A percentile compares a stretch with the other conserved stretches of the same genome.
phyloP scores from a whole-genome alignment of 2,888 invertebrate species.

The Nomada goodeniana region DNA sequence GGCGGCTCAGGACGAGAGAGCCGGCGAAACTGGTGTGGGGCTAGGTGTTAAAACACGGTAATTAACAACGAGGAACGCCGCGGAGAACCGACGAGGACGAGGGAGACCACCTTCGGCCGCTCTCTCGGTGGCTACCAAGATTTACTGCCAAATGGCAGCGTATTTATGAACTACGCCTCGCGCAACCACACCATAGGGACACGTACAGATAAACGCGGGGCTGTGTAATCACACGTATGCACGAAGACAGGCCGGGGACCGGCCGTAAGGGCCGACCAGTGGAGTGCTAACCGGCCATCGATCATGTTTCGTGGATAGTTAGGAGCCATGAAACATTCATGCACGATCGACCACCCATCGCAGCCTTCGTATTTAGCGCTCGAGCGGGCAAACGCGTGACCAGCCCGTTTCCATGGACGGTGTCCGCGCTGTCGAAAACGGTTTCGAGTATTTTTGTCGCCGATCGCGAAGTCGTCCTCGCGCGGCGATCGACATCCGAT shows the following conservation, averaged over 20 bases:
- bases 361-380: conserved; percentile 66
- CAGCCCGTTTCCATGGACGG: conserved; percentile 24
- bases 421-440: neutral
- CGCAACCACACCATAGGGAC: conserved; percentile 66
- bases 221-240: conserved; percentile 61
- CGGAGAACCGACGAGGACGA: conserved; percentile 71
- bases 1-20: conserved; percentile 10
- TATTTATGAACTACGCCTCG: conserved; percentile 83
- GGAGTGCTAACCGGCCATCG: conserved; percentile 81
- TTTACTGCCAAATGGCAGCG: conserved; percentile 82
- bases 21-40: conserved; percentile 69
- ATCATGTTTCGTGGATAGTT: conserved; percentile 82
- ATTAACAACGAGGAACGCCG: conserved; percentile 82
- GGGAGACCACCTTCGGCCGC: conserved; percentile 79
- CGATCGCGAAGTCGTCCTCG: neutral
- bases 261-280: conserved; percentile 68
- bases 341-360: conserved; percentile 78
- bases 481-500: too few species aligned
- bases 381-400: conserved; percentile 44
- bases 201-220: conserved; percentile 33
- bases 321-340: conserved; percentile 82
- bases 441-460: neutral
- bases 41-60: conserved; percentile 84
- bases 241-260: conserved; percentile 39
- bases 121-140: conserved; percentile 81